Conservation (phyloP, 2,888 invertebrate species). For the Lasioglossum pauxillum region DNA sequence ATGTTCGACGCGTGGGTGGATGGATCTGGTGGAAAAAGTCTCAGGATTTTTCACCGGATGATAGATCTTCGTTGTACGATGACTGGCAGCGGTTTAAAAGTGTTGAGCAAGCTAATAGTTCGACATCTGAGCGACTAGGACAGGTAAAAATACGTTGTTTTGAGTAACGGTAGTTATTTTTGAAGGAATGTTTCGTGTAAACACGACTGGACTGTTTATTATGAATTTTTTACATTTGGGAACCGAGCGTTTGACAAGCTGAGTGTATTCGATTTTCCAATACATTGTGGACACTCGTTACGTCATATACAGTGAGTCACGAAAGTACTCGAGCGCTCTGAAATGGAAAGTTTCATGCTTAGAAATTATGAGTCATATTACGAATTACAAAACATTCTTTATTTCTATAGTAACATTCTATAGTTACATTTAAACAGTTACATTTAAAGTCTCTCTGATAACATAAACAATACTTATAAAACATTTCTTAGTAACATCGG, state of each 20-base stretch:
- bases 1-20: neutral
- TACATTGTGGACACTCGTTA: neutral
- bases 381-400: too few species aligned
- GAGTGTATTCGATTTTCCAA: neutral
- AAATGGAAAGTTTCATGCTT: too few species aligned
- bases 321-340: too few species aligned
- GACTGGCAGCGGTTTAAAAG: conserved; percentile 3
- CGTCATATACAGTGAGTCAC: neutral
- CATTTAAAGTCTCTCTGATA: too few species aligned
- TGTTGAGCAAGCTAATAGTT: neutral
- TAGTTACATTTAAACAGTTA: too few species aligned
- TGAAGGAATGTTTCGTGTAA: neutral
- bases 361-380: too few species aligned
- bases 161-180: neutral
- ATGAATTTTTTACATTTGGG: neutral
- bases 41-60: neutral
- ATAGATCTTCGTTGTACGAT: neutral
- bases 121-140: neutral
- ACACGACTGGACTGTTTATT: neutral
- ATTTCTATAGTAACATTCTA: too few species aligned
- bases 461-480: too few species aligned
- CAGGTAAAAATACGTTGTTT: neutral
- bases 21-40: neutral
- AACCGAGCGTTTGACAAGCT: neutral
- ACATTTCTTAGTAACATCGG: too few species aligned